phyloP scores from a whole-genome alignment of 1,140 invertebrate species.

The Venturia canescens region DNA sequence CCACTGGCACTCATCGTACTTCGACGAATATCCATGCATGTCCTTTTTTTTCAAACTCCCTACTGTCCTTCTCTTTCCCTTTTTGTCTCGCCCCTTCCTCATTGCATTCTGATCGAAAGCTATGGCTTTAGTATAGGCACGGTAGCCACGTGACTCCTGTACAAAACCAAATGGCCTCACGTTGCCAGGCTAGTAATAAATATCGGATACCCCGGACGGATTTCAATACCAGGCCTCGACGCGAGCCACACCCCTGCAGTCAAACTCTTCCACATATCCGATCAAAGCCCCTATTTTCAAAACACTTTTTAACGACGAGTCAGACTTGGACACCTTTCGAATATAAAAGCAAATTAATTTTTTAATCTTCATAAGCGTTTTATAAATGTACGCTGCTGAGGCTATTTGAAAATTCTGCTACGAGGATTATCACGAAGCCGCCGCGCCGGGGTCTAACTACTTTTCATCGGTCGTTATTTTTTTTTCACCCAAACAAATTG shows the following conservation, averaged over 20 bases:
- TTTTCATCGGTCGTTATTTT: too few relatives aligned
- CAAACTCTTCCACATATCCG: not conserved
- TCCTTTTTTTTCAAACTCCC: not conserved
- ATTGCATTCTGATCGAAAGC: conserved; percentile 31
- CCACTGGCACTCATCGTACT: conserved; percentile 16
- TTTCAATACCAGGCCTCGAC: conserved; percentile 55
- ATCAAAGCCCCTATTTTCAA: not conserved
- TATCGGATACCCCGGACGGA: conserved; percentile 54
- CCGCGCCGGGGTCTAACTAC: too few relatives aligned
- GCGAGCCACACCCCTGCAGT: not conserved
- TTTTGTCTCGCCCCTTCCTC: not conserved
- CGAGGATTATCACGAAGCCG: too few relatives aligned
- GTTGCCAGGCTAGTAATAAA: conserved; percentile 54
- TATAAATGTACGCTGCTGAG: not conserved
- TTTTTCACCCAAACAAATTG: too few relatives aligned
- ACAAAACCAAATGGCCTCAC: conserved; percentile 42
- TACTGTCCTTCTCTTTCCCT: not conserved
- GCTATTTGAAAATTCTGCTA: not conserved
- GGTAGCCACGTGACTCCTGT: conserved; percentile 4
- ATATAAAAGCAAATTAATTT: not conserved
- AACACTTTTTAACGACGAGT: not conserved
- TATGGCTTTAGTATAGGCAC: conserved; percentile 45
- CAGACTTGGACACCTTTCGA: not conserved
- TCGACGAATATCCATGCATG: conserved; percentile 6
- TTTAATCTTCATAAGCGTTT: not conserved